Evolutionary conservation across 2,113 vertebrate genomes (phyloP).

Genomic region (Tricholaema leucomelas): DNA sequence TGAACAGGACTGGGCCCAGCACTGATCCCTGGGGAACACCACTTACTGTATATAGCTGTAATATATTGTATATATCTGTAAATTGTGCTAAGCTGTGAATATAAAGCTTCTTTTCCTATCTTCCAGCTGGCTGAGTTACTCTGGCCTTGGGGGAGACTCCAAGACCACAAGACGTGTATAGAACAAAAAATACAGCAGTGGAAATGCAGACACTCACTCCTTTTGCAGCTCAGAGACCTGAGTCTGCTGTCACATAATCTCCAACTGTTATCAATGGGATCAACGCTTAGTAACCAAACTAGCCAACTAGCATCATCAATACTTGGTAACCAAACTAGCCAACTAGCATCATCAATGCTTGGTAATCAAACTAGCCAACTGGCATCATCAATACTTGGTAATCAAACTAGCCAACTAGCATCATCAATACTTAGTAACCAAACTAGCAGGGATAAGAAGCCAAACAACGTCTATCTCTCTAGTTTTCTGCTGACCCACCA

Average conservation of each 20-base stretch:
- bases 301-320: no score
- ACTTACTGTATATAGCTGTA: no score
- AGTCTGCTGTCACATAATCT: neutral
- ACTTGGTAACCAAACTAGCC: neutral
- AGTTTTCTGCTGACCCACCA: neutral
- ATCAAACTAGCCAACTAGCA: no score
- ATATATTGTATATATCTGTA: no score
- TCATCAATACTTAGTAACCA: neutral
- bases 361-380: neutral
- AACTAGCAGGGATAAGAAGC: neutral
- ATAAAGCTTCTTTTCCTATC: no score
- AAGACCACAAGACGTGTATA: neutral
- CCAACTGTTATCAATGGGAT: neutral
- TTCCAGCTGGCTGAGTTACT: no score
- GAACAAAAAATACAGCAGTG: neutral
- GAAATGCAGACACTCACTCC: neutral
- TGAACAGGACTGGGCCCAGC: no score
- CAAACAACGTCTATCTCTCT: neutral
- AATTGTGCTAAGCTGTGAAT: no score
- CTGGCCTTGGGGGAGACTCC: no score
- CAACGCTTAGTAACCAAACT: neutral
- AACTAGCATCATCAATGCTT: rapidly evolving
- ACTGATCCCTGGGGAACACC: no score
- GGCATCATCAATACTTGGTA: neutral
- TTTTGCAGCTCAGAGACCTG: neutral